Evolutionary conservation across 2,888 invertebrate species (phyloP), one percentile per base, ranked within the genome.

Genomic region (Punctoribates punctum): DNA sequence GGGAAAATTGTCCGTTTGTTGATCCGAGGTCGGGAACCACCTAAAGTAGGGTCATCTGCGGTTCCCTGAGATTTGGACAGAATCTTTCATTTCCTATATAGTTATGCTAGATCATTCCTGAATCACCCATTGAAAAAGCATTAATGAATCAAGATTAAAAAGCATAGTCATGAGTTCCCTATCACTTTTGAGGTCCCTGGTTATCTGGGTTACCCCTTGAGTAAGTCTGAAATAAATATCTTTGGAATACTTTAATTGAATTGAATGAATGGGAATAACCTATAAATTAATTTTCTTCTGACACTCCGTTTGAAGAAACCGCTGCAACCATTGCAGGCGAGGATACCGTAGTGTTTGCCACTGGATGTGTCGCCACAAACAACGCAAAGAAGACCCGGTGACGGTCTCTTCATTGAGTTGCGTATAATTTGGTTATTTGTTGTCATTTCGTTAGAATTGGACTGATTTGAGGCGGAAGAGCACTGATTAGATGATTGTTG

Each of bases 261-360:
- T 34, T 34, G 34, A 9, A n/a, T 72, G 25, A 65, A 25, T 13
- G 6, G 20, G 82, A 51, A 76, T 77, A 81, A 96, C 97, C 97
- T 91, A 88, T 98, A 98, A 81, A 97, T 96, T 78, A 98, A 89
- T 86, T 97, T 96, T 83, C 97, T 88, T 75, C 97, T 88, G 51
- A 98, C 97, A 80, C 94, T 95, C 79, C 98, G 86, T 84, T 99
- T 99, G 87, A 99, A 99, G 87, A 99, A 99, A 0, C 99, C 99
- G 77, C 95, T 96, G 87, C 99, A 99, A 0, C 99, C 99, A 83
- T 99, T 99, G 85, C 99, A 99, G 0, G 98, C 98, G 79, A 98
- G 88, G 82, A 98, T 97, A 0, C 98, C 97, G 84, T 96, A 97
- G 84, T 97, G 97, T 82, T 97, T 97, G 1, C 97, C 97, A 1